These are phyloP conservation scores for Dinocampus coccinellae DNA, from an alignment of 2,888 invertebrate species.

Conservation along the genomic window DNA sequence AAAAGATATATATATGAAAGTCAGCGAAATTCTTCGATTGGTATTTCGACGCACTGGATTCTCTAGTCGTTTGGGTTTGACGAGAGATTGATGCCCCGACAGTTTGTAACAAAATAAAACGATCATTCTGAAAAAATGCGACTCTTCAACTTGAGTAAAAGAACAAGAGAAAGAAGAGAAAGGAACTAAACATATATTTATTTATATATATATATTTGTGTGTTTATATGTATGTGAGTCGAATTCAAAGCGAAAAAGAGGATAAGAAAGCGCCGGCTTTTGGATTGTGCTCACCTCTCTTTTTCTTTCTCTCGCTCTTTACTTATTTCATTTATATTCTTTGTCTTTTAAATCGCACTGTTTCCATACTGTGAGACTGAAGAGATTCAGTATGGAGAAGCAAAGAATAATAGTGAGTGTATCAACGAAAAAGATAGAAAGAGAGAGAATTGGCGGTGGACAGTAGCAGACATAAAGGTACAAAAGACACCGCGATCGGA, in stretches of 20 bases:
- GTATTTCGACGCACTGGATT: constrained; percentile 64
- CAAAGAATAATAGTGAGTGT: constrained; percentile 32
- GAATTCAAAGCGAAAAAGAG: constrained; percentile 27
- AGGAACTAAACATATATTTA: neutral
- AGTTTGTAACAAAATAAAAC: constrained; percentile 22
- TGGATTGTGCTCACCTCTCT: constrained; percentile 7
- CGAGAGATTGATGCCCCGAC: constrained; percentile 67
- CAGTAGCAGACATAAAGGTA: constrained; percentile 44
- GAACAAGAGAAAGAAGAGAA: constrained; percentile 1
- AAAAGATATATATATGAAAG: constrained; percentile 18
- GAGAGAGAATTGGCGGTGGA: constrained; percentile 27
- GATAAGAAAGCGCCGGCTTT: constrained; percentile 29
- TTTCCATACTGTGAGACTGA: constrained; percentile 3
- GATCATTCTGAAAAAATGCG: neutral
- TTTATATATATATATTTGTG: neutral
- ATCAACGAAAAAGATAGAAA: constrained; percentile 24
- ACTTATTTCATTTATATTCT: neutral
- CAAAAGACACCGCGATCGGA: constrained; percentile 68
- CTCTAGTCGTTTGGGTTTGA: constrained; percentile 63
- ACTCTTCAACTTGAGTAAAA: constrained; percentile 13
- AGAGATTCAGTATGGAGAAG: constrained; percentile 20
- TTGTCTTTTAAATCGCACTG: constrained; percentile 8
- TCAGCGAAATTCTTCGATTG: constrained; percentile 47
- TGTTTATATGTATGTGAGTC: neutral
- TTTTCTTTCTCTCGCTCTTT: neutral